A percentile compares a stretch with the other conserved stretches of the same genome.
Evolutionary conservation across 2,888 invertebrate species (phyloP).

Genomic region (Diaprepes abbreviatus): DNA sequence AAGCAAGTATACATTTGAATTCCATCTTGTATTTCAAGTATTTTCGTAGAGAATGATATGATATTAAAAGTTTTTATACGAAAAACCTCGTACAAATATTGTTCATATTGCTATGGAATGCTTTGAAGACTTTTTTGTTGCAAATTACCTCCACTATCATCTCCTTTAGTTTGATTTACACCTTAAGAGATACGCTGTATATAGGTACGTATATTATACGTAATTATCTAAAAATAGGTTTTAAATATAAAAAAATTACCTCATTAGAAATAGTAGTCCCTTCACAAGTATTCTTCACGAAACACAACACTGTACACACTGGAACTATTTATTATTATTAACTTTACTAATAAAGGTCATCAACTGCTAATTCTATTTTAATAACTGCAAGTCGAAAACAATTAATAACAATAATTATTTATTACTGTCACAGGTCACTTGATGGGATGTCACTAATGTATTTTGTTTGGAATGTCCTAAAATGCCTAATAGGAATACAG

Average conservation of each 20-base stretch:
- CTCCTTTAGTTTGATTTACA: no score
- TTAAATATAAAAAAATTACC: slow-evolving; percentile 26
- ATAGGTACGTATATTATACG: no score
- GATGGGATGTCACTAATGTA: slow-evolving; percentile 8
- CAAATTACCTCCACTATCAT: no score
- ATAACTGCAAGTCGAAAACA: slow-evolving; percentile 26
- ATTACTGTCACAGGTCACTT: slow-evolving; percentile 17
- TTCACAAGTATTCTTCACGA: background rate
- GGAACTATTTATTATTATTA: slow-evolving; percentile 16
- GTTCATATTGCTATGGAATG: no score
- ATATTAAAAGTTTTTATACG: no score
- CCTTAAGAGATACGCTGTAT: no score
- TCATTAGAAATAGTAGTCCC: slow-evolving; percentile 1
- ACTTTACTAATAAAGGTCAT: slow-evolving; percentile 16
- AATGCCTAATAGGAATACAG: slow-evolving; percentile 29
- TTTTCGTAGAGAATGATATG: no score
- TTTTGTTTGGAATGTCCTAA: slow-evolving; percentile 29
- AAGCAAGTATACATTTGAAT: no score
- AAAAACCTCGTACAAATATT: no score
- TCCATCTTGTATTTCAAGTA: no score
- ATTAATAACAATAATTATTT: slow-evolving; percentile 15
- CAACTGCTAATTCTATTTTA: slow-evolving; percentile 25
- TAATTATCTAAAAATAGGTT: no score
- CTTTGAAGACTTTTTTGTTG: no score
- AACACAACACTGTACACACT: background rate